Conservation (phyloP, 2,888 invertebrate genomes). For the Sphinx pinastri region DNA sequence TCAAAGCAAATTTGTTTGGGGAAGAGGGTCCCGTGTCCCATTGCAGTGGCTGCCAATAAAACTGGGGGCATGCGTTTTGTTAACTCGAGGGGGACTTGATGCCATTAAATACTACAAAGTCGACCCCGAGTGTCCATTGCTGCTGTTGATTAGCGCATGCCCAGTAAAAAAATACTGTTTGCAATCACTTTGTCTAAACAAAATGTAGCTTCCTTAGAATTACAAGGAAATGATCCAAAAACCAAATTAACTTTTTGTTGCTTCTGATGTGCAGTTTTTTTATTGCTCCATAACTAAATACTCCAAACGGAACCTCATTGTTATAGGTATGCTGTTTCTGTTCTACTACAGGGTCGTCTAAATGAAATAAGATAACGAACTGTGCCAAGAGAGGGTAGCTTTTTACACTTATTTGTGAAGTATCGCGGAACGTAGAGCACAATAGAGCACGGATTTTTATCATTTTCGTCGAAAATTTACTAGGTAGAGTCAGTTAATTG, state of each 20-base stretch:
- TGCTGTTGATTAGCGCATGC: constrained; percentile 33
- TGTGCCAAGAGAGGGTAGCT: constrained; percentile 1
- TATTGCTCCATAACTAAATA: background rate
- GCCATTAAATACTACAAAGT: constrained; percentile 20
- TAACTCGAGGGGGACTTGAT: constrained; percentile 7
- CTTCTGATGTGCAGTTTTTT: background rate
- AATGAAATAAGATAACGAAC: background rate
- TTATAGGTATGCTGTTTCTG: background rate
- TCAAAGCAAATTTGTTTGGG: background rate
- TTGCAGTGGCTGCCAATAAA: constrained; percentile 9
- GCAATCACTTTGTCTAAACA: background rate
- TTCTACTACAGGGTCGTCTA: background rate
- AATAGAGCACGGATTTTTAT: background rate
- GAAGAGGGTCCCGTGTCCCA: background rate
- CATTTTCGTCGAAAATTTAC: background rate
- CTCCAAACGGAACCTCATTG: background rate
- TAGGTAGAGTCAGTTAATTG: too few species aligned
- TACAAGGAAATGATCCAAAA: constrained; percentile 29
- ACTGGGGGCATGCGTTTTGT: constrained; percentile 11
- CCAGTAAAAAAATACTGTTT: background rate
- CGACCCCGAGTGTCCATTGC: constrained; percentile 27
- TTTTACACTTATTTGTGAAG: background rate
- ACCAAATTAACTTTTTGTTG: constrained; percentile 17
- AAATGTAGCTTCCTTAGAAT: background rate
- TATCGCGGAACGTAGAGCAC: background rate